Conservation (phyloP, 2,797 vertebrate genomes). For the Pterois miles region DNA sequence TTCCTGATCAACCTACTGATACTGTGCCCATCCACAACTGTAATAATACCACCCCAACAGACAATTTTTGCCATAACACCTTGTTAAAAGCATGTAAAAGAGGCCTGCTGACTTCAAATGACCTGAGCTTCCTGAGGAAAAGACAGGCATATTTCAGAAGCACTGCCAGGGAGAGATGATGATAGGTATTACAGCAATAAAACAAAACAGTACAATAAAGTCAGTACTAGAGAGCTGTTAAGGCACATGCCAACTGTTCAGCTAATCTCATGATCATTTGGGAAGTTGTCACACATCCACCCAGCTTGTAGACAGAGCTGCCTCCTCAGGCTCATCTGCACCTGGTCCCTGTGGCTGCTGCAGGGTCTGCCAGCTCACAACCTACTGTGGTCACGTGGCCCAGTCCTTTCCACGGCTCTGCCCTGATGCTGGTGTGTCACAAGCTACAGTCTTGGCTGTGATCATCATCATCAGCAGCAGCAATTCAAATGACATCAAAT, state of each 20-base stretch:
- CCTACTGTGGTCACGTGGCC: neutral
- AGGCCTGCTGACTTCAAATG: neutral
- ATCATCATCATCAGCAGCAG: neutral
- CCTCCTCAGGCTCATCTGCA: neutral
- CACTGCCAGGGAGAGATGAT: neutral
- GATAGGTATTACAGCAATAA: slow-evolving; percentile 4
- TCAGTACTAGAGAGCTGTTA: neutral
- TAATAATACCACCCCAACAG: neutral
- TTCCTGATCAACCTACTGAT: neutral
- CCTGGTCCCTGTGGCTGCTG: neutral
- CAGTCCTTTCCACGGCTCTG: no score
- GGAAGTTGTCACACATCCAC: neutral
- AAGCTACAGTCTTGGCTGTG: neutral
- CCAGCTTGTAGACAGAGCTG: neutral
- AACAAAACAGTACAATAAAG: neutral
- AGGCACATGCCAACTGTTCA: slow-evolving; percentile 18
- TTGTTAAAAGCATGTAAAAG: neutral
- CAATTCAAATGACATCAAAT: no score
- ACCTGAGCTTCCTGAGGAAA: neutral
- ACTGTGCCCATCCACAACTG: neutral
- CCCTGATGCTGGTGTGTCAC: neutral
- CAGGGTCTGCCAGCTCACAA: neutral
- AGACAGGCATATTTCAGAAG: neutral
- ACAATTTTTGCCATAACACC: neutral
- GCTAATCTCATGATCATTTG: slow-evolving; percentile 9